A percentile compares a stretch with the other conserved stretches of the same genome.
These are phyloP conservation scores for Euura saliciscinereae DNA, from an alignment of 1,140 invertebrate species.

Conservation along the genomic window DNA sequence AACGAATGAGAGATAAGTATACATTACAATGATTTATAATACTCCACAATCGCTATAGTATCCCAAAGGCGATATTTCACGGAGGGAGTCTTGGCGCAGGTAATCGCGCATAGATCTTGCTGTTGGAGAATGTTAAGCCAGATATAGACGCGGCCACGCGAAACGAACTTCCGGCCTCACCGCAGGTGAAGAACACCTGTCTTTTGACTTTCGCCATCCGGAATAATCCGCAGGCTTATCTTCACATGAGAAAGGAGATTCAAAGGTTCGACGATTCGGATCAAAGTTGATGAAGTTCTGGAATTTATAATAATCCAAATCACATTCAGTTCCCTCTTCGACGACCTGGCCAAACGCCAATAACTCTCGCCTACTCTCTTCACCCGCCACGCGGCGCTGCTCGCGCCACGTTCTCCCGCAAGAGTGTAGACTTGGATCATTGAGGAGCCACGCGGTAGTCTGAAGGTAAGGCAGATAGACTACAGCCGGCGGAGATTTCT, in stretches of 20 bases:
- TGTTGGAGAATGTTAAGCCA: background rate
- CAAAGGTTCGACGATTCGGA: background rate
- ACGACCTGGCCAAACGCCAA: too few relatives aligned
- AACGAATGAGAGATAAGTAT: background rate
- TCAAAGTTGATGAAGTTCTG: background rate
- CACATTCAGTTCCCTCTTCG: too few relatives aligned
- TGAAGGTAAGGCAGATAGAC: too few relatives aligned
- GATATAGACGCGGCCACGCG: background rate
- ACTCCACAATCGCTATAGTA: conserved; percentile 1
- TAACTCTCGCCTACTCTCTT: too few relatives aligned
- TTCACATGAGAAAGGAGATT: background rate
- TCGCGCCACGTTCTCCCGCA: too few relatives aligned
- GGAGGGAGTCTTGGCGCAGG: background rate
- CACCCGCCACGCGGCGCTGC: too few relatives aligned
- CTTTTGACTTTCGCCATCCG: background rate
- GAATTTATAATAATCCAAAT: background rate
- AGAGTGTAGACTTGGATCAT: too few relatives aligned
- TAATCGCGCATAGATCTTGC: conserved; percentile 2
- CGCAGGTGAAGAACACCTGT: conserved; percentile 3
- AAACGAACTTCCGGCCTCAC: conserved; percentile 6
- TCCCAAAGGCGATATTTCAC: background rate
- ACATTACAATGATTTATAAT: conserved; percentile 6
- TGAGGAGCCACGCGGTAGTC: too few relatives aligned
- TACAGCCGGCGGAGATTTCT: too few relatives aligned
- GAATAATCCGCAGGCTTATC: background rate